Conservation (phyloP, 2,888 invertebrate genomes). For the Ernsta delagoae region DNA sequence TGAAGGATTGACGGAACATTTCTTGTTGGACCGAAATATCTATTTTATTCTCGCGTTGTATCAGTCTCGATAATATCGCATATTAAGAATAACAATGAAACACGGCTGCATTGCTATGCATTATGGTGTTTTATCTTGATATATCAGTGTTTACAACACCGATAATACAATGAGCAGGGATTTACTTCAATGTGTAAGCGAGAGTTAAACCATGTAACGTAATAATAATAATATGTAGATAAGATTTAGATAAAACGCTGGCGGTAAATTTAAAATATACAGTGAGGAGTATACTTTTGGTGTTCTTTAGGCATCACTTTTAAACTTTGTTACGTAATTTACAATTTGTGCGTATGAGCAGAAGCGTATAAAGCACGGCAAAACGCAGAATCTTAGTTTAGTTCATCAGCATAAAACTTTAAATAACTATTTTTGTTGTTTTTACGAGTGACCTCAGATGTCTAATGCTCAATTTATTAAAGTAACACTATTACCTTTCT, state of each 20-base stretch:
- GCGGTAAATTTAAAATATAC: constrained; percentile 11
- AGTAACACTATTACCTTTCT: too few relatives aligned
- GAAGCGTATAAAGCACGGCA: too few relatives aligned
- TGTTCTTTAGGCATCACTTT: too few relatives aligned
- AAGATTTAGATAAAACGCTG: constrained; percentile 6
- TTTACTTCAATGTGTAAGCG: constrained; percentile 22
- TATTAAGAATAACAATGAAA: constrained; percentile 12
- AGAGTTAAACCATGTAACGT: constrained; percentile 11
- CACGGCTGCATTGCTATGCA: constrained; percentile 13
- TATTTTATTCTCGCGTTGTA: background rate
- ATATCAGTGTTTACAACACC: constrained; percentile 27
- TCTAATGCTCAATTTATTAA: too few relatives aligned
- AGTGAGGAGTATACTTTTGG: too few relatives aligned
- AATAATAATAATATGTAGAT: constrained; percentile 16
- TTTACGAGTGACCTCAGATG: too few relatives aligned
- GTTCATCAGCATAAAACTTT: too few relatives aligned
- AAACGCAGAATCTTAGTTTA: too few relatives aligned
- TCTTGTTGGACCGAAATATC: background rate
- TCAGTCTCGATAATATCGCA: constrained; percentile 11
- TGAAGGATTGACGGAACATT: background rate
- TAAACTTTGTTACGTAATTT: too few relatives aligned
- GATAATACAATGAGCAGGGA: constrained; percentile 23
- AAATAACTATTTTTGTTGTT: too few relatives aligned
- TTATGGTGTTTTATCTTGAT: constrained; percentile 17
- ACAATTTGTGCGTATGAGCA: too few relatives aligned